phyloP scores from a whole-genome alignment of 1,140 invertebrate genomes.

The Patella vulgata region DNA sequence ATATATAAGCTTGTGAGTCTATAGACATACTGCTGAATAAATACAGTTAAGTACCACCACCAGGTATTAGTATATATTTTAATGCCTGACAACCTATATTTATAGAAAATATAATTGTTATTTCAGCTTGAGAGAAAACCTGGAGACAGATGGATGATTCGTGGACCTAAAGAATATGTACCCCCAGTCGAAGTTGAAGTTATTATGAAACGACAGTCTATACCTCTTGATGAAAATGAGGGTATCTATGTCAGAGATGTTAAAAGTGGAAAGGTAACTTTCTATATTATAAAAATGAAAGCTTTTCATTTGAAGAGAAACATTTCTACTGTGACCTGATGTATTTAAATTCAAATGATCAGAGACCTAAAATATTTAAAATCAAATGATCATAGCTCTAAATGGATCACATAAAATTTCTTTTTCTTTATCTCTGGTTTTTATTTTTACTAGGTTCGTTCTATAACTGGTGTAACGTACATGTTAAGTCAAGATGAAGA shows the following conservation, averaged over 20 bases:
- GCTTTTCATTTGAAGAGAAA: background rate
- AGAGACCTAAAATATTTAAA: no score
- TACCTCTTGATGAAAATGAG: constrained; percentile 71
- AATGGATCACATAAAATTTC: no score
- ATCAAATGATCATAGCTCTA: no score
- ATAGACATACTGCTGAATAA: no score
- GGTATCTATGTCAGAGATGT: constrained; percentile 71
- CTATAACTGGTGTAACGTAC: constrained; percentile 69
- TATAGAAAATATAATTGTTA: no score
- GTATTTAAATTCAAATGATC: no score
- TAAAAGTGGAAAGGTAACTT: constrained; percentile 67
- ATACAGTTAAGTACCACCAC: no score
- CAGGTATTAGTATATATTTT: no score
- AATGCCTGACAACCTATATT: no score
- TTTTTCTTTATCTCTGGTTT: no score
- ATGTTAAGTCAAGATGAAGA: constrained; percentile 72
- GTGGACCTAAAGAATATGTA: constrained; percentile 70
- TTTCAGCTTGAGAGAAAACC: constrained; percentile 61
- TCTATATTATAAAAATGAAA: background rate
- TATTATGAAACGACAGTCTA: constrained; percentile 66
- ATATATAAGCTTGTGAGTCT: no score
- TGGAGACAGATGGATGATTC: constrained; percentile 71
- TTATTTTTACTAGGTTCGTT: constrained; percentile 59
- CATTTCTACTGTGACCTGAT: no score
- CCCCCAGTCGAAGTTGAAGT: constrained; percentile 71